Evolutionary conservation across 2,797 vertebrate species (phyloP).

Genomic region (Erpetoichthys calabaricus): DNA sequence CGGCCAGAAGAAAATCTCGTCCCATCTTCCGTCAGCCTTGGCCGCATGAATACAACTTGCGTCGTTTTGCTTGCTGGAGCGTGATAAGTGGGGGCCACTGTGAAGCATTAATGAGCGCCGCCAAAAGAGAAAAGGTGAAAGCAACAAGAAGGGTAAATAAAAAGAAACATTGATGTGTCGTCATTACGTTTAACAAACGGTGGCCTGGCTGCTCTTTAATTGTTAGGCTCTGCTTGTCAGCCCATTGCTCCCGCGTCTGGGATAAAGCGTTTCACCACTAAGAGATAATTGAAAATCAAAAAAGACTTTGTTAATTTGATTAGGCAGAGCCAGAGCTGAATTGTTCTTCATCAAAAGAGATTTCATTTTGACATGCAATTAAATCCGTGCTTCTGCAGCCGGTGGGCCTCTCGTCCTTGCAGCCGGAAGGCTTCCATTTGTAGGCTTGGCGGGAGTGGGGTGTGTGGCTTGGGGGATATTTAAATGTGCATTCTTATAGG

Average conservation of each 20-base stretch:
- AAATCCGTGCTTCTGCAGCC: constrained; percentile 54
- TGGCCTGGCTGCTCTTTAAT: constrained; percentile 19
- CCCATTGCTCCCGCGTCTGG: constrained; percentile 25
- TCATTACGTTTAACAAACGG: constrained; percentile 3
- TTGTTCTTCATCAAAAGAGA: constrained; percentile 78
- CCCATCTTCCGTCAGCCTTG: too few relatives aligned
- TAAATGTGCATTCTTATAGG: too few relatives aligned
- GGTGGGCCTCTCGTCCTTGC: constrained; percentile 35
- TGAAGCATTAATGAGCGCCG: not conserved
- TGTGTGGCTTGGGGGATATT: constrained; percentile 4
- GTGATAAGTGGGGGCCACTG: too few relatives aligned
- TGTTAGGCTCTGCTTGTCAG: constrained; percentile 32
- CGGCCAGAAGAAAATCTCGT: too few relatives aligned
- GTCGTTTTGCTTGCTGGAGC: too few relatives aligned
- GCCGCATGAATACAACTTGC: too few relatives aligned
- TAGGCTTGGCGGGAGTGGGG: not conserved
- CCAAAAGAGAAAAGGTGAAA: not conserved
- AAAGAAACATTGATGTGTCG: not conserved
- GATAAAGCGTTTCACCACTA: constrained; percentile 49
- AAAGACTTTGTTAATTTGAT: constrained; percentile 86
- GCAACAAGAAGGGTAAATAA: not conserved
- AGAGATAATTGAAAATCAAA: constrained; percentile 88
- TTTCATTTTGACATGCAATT: constrained; percentile 80
- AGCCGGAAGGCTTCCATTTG: not conserved
- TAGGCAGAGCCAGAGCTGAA: constrained; percentile 62